A percentile compares a stretch with the other conserved stretches of the same genome.
These are phyloP conservation scores for Anhinga anhinga DNA, from an alignment of 2,113 vertebrate species.

Conservation along the genomic window DNA sequence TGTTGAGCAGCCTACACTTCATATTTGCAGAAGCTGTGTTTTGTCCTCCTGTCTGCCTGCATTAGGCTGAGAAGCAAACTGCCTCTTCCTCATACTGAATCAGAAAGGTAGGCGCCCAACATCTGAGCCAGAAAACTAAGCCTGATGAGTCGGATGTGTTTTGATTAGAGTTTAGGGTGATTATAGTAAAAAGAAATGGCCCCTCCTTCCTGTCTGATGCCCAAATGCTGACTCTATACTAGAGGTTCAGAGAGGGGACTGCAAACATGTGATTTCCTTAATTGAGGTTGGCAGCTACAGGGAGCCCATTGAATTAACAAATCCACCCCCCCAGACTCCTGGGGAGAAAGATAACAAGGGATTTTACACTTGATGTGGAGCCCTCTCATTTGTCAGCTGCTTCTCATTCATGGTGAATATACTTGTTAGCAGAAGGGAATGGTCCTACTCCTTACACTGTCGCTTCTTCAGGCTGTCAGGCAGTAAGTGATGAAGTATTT, in stretches of 20 bases:
- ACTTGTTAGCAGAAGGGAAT: constrained; percentile 4
- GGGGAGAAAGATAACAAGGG: constrained; percentile 52
- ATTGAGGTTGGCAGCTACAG: constrained; percentile 58
- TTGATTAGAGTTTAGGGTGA: constrained; percentile 62
- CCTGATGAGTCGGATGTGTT: constrained; percentile 54
- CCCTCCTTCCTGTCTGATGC: constrained; percentile 46
- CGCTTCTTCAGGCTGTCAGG: background rate
- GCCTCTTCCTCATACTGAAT: constrained; percentile 14
- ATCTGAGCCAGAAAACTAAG: constrained; percentile 42
- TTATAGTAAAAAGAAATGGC: constrained; percentile 53
- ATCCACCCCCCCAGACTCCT: constrained; percentile 12
- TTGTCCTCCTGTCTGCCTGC: constrained; percentile 55
- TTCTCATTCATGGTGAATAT: constrained; percentile 23
- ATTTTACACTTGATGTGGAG: constrained; percentile 34
- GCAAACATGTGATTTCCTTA: constrained; percentile 58
- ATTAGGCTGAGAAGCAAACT: constrained; percentile 55
- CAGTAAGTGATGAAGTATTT: background rate
- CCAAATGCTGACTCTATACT: constrained; percentile 42
- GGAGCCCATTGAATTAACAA: constrained; percentile 50
- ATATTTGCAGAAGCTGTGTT: constrained; percentile 39
- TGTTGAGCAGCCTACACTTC: constrained; percentile 1
- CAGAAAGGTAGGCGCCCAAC: constrained; percentile 8
- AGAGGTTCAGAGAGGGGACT: constrained; percentile 22
- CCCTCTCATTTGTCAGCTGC: constrained; percentile 31
- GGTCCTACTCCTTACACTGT: background rate